Evolutionary conservation across 2,888 invertebrate genomes (phyloP), one percentile per base, ranked within the genome.

Genomic region (Drosophila robusta): DNA sequence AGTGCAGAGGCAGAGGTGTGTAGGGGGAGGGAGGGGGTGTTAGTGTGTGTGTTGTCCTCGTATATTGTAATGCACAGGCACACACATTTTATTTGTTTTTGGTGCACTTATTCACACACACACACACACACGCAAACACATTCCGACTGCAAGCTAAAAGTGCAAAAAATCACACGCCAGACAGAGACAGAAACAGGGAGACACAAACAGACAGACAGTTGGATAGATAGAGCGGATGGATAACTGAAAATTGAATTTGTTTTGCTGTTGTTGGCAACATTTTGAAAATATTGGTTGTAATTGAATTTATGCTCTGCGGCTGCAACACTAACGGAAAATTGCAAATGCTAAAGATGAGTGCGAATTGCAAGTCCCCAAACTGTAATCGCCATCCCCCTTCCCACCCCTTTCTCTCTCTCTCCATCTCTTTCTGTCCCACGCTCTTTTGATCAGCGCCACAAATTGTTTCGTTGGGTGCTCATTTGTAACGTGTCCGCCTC

Each of bases 151-250:
- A 75, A 62, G 70, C 70, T 54, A 74, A 73, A 81, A 80, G 81
- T 80, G 81, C 76, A 82, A 82, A 82, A 82, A 82, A 84, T 82
- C 76, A 66, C 81, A 78, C 85, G 57, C 49, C 46, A 54, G 32
- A 42, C 5, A 42, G 39, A 12, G 32, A 56, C 6, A 55, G 55
- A 24, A 38, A 42, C 7, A 34, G 36, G 8, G 32, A 41, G 36
- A 55, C 47, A 47, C n/a, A 39, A 47, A 64, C 29, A 44, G 18
- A 51, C 26, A 38, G 34, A 51, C 38, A 50, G 50, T 55, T 47
- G 54, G 39, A 61, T 39, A 55, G 52, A 75, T 65, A 54, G 54
- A 55, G 72, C 47, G 75, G 67, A 72, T 70, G 82, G 72, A 75
- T 82, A 78, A 71, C 70, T 70, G 77, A 69, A 82, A 82, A 85